Percentiles rank a stretch among this genome's conserved stretches.
These are phyloP conservation scores for Chelonus insularis DNA, from an alignment of 1,140 invertebrate species.

Conservation along the genomic window DNA sequence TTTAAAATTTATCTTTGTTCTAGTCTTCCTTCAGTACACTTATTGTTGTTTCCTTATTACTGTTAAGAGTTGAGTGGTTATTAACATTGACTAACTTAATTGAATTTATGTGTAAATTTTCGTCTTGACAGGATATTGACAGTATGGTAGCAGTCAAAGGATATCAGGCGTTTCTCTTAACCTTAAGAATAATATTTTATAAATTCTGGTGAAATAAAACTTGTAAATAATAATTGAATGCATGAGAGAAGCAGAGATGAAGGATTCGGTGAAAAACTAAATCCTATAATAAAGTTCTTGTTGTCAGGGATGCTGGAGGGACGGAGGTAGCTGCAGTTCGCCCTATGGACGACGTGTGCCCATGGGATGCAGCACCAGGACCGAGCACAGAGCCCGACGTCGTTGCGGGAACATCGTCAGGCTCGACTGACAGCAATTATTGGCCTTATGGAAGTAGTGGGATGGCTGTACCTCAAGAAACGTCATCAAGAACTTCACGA, in stretches of 20 bases:
- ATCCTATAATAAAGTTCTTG: conserved; percentile 56
- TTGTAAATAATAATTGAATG: conserved; percentile 11
- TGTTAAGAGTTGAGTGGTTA: no score
- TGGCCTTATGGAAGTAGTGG: conserved; percentile 18
- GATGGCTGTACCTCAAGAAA: conserved; percentile 28
- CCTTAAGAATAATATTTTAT: no score
- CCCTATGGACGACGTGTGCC: conserved; percentile 68
- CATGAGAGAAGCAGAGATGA: conserved; percentile 1
- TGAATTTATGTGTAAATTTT: no score
- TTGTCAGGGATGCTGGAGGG: conserved; percentile 56
- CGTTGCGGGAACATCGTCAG: conserved; percentile 28
- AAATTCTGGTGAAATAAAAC: neutral
- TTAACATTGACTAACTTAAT: no score
- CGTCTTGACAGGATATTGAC: no score
- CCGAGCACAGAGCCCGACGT: conserved; percentile 38
- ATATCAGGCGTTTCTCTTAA: no score
- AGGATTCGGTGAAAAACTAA: conserved; percentile 41
- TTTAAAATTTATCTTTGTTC: no score
- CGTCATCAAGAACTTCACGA: conserved; percentile 46
- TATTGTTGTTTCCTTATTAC: no score
- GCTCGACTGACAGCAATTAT: conserved; percentile 24
- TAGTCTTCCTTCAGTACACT: no score
- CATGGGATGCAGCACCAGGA: conserved; percentile 64
- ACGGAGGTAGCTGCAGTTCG: conserved; percentile 53
- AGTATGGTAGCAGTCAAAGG: no score